phyloP scores from a whole-genome alignment of 2,888 invertebrate genomes.

The Acleris literana region DNA sequence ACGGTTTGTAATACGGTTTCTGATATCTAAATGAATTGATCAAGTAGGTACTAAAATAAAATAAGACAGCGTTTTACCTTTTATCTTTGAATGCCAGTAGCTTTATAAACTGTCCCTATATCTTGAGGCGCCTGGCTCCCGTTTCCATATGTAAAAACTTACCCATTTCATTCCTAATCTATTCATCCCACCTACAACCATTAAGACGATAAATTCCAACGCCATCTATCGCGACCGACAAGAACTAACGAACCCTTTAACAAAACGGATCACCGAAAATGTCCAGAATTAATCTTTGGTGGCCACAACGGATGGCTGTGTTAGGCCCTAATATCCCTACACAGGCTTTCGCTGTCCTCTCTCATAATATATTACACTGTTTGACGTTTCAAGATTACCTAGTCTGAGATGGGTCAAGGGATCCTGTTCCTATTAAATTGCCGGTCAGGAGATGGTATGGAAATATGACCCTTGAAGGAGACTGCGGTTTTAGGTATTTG shows the following conservation, averaged over 20 bases:
- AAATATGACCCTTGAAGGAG: constrained; percentile 18
- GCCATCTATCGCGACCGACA: constrained; percentile 26
- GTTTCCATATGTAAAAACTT: no score
- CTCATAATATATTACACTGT: constrained; percentile 35
- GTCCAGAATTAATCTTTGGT: constrained; percentile 29
- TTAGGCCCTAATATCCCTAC: constrained; percentile 8
- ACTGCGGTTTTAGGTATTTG: neutral
- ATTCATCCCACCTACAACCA: neutral
- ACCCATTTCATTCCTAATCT: neutral
- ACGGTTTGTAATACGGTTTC: no score
- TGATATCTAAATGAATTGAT: no score
- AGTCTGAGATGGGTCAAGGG: constrained; percentile 37
- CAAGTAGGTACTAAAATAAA: no score
- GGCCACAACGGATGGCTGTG: constrained; percentile 18
- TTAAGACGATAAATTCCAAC: constrained; percentile 4
- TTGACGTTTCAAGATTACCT: constrained; percentile 38
- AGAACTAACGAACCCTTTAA: constrained; percentile 24
- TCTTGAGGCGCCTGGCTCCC: no score
- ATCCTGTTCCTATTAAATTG: constrained; percentile 23
- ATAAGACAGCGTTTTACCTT: no score
- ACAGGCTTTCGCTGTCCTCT: constrained; percentile 34
- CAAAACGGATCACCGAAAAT: constrained; percentile 30
- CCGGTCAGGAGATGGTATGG: neutral
- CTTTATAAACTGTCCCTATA: no score
- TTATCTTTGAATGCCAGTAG: no score